These are phyloP conservation scores for Rapana venosa DNA, from an alignment of 2,888 invertebrate species.

Conservation along the genomic window DNA sequence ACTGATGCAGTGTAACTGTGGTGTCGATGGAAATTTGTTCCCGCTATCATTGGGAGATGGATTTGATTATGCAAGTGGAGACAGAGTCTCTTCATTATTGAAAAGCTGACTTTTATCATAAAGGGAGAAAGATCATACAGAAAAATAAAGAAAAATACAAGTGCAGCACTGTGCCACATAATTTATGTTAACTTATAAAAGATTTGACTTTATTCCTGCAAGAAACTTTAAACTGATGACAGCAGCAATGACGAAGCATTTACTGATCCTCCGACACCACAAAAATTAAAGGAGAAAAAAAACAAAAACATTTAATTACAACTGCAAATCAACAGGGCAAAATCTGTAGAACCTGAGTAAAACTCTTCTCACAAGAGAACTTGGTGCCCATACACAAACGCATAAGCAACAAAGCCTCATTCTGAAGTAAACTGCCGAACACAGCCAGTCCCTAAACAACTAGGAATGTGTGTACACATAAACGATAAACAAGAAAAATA, in stretches of 20 bases:
- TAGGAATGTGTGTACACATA: neutral
- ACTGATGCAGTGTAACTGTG: constrained; percentile 23
- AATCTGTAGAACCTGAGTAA: neutral
- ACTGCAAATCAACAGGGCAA: neutral
- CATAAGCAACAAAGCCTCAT: constrained; percentile 22
- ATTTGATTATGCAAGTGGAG: neutral
- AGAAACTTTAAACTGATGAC: neutral
- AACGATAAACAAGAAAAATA: neutral
- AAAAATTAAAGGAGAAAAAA: neutral
- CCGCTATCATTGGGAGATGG: constrained; percentile 1
- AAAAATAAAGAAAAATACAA: neutral
- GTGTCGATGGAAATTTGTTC: constrained; percentile 35
- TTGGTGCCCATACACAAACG: constrained; percentile 26
- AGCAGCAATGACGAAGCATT: neutral
- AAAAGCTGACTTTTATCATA: neutral
- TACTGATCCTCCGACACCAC: constrained; percentile 37
- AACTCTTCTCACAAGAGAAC: neutral
- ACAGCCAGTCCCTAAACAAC: neutral
- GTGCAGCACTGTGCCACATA: neutral
- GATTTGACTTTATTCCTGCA: neutral
- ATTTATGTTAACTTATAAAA: neutral
- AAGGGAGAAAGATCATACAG: neutral
- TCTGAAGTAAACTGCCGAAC: neutral
- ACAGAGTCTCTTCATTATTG: neutral
- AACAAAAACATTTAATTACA: constrained; percentile 24